Evolutionary conservation across 2,113 vertebrate genomes (phyloP), one percentile per base, ranked within the genome.

Genomic region (Oxygymnocypris stewartii): DNA sequence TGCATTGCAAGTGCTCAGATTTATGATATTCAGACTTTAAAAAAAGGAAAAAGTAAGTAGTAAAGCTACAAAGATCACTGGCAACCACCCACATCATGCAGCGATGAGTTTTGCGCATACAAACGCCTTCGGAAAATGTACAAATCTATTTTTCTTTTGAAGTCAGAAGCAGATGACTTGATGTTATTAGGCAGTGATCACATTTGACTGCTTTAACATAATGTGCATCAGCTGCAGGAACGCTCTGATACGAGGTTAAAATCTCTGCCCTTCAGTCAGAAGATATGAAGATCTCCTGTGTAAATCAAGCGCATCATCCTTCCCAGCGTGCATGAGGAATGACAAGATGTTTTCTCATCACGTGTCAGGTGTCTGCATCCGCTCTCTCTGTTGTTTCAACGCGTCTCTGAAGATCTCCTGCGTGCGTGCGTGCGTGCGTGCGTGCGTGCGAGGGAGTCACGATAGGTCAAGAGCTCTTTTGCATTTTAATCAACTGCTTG

Each of bases 401-500:
- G 4, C 44, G 25, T 67, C 12, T 31, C 51, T 54, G 51, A 54
- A 54, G 51, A 54, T 59, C 54, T 59, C 54, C 54, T 59, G 54
- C 20, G n/a, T n/a, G n/a, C n/a, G n/a, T n/a, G n/a, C n/a, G n/a
- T n/a, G n/a, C n/a, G n/a, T n/a, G n/a, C n/a, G n/a, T n/a, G n/a
- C n/a, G n/a, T n/a, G n/a, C n/a, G 16, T 18, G 10, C 10, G 6
- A 67, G 63, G 5, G 63, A 67, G 25, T 67, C 1, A 7, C 9
- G 61, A 83, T 84, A 86, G 87, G 84, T 92, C 88, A 91, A 88
- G 85, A 85, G 84, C 42, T 49, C 35, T 79, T 84, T 77, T 54
- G 92, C 86, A 91, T 91, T 89, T 89, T 90, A 92, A 92, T 91
- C 88, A 91, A 90, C 90, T 83, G 65, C 69, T 75, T 90, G 85